These are phyloP conservation scores for Aporophyla lueneburgensis DNA, from an alignment of 2,888 invertebrate species.

Conservation along the genomic window DNA sequence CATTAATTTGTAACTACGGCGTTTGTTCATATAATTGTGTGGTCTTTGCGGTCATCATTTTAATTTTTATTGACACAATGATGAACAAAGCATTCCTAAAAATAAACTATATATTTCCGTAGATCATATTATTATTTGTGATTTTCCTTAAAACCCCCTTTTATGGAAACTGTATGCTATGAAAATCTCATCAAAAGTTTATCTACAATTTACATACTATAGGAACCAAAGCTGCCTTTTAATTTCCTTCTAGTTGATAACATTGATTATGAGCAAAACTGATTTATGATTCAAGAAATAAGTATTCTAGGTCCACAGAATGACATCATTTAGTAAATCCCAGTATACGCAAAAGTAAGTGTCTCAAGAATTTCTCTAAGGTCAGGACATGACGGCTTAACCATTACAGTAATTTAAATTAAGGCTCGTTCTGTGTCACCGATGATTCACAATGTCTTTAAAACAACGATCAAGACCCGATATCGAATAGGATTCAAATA, in stretches of 20 bases:
- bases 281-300: neutral
- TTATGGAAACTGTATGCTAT: neutral
- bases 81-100: slow-evolving; percentile 2
- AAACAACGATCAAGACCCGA: slow-evolving; percentile 15
- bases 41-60: neutral
- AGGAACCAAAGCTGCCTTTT: neutral
- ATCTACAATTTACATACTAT: neutral
- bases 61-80: neutral
- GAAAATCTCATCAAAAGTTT: neutral
- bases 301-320: neutral
- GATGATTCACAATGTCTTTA: slow-evolving; percentile 48
- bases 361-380: slow-evolving; percentile 20
- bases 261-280: neutral
- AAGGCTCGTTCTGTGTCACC: slow-evolving; percentile 22
- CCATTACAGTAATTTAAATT: slow-evolving; percentile 17
- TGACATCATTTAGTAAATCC: slow-evolving; percentile 40
- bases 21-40: slow-evolving; percentile 5
- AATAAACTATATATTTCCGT: neutral
- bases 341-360: neutral
- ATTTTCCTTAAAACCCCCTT: neutral
- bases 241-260: neutral
- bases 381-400: slow-evolving; percentile 16
- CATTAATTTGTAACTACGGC: slow-evolving; percentile 12
- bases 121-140: neutral
- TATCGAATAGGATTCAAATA: slow-evolving; percentile 23